A percentile compares a stretch with the other conserved stretches of the same genome.
Conservation (phyloP, 2,797 vertebrate genomes). For the Clarias laeviceps region DNA sequence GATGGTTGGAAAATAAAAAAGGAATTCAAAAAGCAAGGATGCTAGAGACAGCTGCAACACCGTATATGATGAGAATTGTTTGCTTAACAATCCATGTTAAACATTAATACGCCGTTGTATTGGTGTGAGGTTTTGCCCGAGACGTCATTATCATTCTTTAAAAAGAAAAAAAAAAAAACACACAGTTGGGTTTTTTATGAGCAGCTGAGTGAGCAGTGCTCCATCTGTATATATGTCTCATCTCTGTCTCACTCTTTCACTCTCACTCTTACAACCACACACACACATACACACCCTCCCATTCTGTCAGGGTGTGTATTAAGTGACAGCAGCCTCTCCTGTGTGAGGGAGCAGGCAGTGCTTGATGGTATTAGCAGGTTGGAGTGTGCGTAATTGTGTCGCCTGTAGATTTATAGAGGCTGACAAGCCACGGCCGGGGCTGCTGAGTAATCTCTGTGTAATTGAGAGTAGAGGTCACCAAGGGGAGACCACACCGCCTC, state of each 20-base stretch:
- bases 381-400: slow-evolving; percentile 55
- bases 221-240: slow-evolving; percentile 40
- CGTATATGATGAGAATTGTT: neutral
- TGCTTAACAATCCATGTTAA: neutral
- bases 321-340: slow-evolving; percentile 39
- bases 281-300: neutral
- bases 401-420: slow-evolving; percentile 68
- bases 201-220: slow-evolving; percentile 47
- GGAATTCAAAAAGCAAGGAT: neutral
- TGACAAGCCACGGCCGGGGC: slow-evolving; percentile 62
- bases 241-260: slow-evolving; percentile 14
- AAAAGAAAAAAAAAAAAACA: neutral
- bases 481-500: slow-evolving; percentile 42
- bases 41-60: neutral
- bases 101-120: slow-evolving; percentile 24
- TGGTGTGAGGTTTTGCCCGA: slow-evolving; percentile 6
- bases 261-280: slow-evolving; percentile 11
- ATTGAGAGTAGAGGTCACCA: slow-evolving; percentile 69
- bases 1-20: slow-evolving; percentile 12
- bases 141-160: slow-evolving; percentile 38
- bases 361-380: slow-evolving; percentile 60
- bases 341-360: slow-evolving; percentile 42
- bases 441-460: slow-evolving; percentile 73
- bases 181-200: slow-evolving; percentile 22
- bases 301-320: slow-evolving; percentile 21